A percentile compares a stretch with the other conserved stretches of the same genome.
These are phyloP conservation scores for Agrotis puta DNA, from an alignment of 2,888 invertebrate species.

Conservation along the genomic window DNA sequence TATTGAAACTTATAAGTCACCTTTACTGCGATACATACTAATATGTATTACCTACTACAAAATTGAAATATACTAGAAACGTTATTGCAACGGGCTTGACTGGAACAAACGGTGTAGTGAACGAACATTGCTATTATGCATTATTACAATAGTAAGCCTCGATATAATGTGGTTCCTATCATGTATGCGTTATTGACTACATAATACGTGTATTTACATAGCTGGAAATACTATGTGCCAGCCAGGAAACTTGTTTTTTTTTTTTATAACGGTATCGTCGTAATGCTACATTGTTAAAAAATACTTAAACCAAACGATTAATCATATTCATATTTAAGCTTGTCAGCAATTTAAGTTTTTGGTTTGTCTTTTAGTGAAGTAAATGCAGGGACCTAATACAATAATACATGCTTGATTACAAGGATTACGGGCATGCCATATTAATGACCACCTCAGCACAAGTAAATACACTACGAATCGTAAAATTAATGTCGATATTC, in stretches of 20 bases:
- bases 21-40: conserved; percentile 21
- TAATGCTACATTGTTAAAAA: conserved; percentile 18
- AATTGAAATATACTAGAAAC: conserved; percentile 36
- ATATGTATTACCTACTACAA: conserved; percentile 17
- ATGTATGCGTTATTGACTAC: conserved; percentile 22
- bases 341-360: not conserved
- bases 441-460: not conserved
- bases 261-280: not conserved
- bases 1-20: conserved; percentile 4
- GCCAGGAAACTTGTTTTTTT: conserved; percentile 34
- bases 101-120: conserved; percentile 37
- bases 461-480: not conserved
- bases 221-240: conserved; percentile 9
- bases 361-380: not conserved
- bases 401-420: not conserved
- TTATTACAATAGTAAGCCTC: conserved; percentile 46
- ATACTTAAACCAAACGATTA: not conserved
- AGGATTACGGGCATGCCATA: not conserved
- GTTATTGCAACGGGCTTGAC: conserved; percentile 31
- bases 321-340: not conserved
- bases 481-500: not conserved
- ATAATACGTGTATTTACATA: conserved; percentile 44
- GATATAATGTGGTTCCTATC: conserved; percentile 34
- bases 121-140: conserved; percentile 36
- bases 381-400: not conserved